phyloP scores from a whole-genome alignment of 2,113 vertebrate genomes.

The Apaloderma vittatum region DNA sequence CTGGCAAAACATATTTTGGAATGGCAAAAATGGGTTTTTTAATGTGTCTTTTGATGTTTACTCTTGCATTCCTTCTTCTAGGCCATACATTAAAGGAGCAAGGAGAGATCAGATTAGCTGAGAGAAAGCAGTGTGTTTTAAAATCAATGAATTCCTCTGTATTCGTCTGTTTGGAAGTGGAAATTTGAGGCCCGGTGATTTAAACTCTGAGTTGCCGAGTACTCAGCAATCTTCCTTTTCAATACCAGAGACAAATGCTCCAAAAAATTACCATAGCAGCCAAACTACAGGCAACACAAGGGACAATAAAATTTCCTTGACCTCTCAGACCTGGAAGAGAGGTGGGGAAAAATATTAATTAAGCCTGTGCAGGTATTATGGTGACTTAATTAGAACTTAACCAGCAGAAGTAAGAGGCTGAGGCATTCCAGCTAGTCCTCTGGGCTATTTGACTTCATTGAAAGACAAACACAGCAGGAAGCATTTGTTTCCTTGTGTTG shows the following conservation, averaged over 20 bases:
- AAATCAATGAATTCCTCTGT: slow-evolving; percentile 51
- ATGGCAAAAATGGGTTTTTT: not conserved
- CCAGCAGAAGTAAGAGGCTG: not conserved
- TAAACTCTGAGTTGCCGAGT: not conserved
- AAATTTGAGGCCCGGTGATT: slow-evolving; percentile 39
- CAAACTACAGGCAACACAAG: not conserved
- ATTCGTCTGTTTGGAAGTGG: slow-evolving; percentile 19
- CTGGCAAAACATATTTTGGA: slow-evolving; percentile 43
- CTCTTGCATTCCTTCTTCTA: slow-evolving; percentile 4
- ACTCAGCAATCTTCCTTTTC: slow-evolving; percentile 26
- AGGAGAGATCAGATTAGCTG: slow-evolving; percentile 43
- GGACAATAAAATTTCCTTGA: not conserved
- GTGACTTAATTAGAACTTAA: not conserved
- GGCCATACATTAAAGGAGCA: slow-evolving; percentile 18
- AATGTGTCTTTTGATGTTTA: not conserved
- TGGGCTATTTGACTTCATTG: not conserved
- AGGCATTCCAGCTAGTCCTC: not conserved
- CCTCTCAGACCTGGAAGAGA: not conserved
- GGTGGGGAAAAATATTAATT: not conserved
- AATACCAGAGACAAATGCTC: not conserved
- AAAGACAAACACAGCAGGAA: not conserved
- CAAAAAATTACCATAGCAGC: not conserved
- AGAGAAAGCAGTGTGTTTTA: slow-evolving; percentile 42
- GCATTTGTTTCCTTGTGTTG: not conserved
- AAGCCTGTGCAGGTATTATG: not conserved